These are phyloP conservation scores for Epizoanthus rinbou DNA, from an alignment of 92 coral and sea anemone genomes.

Conservation along the genomic window DNA sequence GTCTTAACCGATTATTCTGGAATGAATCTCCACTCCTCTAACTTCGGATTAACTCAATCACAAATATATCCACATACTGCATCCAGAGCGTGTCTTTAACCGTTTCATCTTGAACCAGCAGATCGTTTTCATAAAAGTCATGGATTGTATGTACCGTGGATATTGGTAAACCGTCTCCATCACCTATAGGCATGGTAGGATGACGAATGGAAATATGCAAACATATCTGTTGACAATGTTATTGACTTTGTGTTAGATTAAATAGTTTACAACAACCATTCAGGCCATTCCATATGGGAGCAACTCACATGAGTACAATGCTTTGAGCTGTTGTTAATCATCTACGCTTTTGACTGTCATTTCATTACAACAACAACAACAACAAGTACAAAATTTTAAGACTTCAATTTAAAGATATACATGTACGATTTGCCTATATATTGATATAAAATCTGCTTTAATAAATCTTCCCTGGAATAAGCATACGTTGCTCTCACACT, in stretches of 20 bases:
- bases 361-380: no score
- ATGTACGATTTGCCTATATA: no score
- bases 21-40: conserved; percentile 6
- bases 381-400: no score
- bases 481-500: no score
- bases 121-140: conserved; percentile 29
- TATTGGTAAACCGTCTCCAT: conserved; percentile 20
- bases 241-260: not conserved
- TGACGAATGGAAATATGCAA: not conserved
- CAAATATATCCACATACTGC: not conserved
- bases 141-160: conserved; percentile 17
- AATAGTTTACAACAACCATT: not conserved
- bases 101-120: conserved; percentile 12
- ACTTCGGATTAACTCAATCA: not conserved
- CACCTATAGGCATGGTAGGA: not conserved
- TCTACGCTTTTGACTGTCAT: no score
- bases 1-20: conserved; percentile 38
- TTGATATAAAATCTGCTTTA: no score
- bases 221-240: not conserved
- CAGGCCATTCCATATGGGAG: not conserved
- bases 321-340: no score
- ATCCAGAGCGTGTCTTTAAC: conserved; percentile 19
- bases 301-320: no score
- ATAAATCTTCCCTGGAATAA: no score
- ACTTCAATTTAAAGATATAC: no score